These are phyloP conservation scores for Odocoileus virginianus DNA, from an alignment of 2,113 vertebrate genomes.

Conservation along the genomic window DNA sequence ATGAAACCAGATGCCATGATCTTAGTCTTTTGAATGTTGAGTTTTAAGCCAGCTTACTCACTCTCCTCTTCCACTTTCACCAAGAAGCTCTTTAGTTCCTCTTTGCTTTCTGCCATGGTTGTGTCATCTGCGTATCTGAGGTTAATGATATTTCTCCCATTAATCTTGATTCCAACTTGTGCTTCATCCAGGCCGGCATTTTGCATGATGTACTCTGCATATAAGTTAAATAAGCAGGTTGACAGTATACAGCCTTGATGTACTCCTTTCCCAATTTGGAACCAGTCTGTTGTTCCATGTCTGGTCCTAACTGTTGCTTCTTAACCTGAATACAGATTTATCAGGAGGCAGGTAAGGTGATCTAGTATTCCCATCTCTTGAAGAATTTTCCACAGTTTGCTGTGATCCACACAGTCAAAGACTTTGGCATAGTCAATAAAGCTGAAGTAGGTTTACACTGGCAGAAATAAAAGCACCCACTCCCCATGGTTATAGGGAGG, in stretches of 20 bases:
- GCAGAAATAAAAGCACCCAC: background rate
- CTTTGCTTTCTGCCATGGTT: background rate
- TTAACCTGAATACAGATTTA: background rate
- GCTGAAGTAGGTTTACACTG: background rate
- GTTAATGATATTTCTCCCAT: background rate
- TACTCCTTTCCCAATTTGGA: background rate
- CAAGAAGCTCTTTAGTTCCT: background rate
- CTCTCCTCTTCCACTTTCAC: background rate
- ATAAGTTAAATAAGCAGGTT: background rate
- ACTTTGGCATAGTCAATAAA: background rate
- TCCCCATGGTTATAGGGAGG: background rate
- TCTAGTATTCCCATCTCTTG: background rate
- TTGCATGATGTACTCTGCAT: background rate
- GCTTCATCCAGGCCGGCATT: background rate
- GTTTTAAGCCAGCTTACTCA: background rate
- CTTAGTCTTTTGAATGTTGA: background rate
- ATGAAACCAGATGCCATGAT: background rate
- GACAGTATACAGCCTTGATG: background rate
- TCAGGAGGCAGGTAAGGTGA: background rate
- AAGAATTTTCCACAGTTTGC: background rate
- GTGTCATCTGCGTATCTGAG: rapidly evolving
- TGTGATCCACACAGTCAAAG: background rate
- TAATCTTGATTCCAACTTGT: background rate
- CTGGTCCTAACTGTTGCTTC: background rate
- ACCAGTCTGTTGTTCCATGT: background rate